A percentile compares a stretch with the other conserved stretches of the same genome.
Evolutionary conservation across 2,113 vertebrate genomes (phyloP).

Genomic region (Microtus pennsylvanicus): DNA sequence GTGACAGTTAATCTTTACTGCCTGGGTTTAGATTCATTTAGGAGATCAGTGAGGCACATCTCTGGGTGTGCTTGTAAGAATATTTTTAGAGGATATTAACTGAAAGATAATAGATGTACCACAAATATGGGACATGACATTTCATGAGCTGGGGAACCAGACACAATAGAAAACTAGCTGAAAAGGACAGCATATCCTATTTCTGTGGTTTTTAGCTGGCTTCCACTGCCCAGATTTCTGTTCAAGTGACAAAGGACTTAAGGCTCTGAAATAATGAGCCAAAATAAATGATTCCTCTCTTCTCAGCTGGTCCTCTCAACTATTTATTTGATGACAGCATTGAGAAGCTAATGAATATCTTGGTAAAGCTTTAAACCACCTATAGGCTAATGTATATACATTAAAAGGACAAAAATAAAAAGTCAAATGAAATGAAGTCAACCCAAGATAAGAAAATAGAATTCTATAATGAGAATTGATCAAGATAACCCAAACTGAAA

Average conservation of each 20-base stretch:
- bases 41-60: not conserved
- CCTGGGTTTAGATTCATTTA: not conserved
- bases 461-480: too few relatives aligned
- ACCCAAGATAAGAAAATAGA: not conserved
- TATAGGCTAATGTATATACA: not conserved
- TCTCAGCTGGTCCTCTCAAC: not conserved
- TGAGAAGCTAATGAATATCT: not conserved
- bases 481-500: not conserved
- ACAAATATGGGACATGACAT: not conserved
- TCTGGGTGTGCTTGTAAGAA: not conserved
- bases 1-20: not conserved
- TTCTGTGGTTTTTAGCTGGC: not conserved
- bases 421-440: not conserved
- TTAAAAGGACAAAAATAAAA: not conserved
- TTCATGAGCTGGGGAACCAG: not conserved
- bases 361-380: not conserved
- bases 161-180: not conserved
- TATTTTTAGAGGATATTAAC: not conserved
- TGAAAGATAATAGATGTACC: not conserved
- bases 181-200: not conserved
- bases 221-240: not conserved
- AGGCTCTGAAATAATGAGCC: not conserved
- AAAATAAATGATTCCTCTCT: not conserved
- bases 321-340: not conserved
- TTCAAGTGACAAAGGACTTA: not conserved